These are phyloP conservation scores for Rapana venosa DNA, from an alignment of 2,888 invertebrate species.

Conservation along the genomic window DNA sequence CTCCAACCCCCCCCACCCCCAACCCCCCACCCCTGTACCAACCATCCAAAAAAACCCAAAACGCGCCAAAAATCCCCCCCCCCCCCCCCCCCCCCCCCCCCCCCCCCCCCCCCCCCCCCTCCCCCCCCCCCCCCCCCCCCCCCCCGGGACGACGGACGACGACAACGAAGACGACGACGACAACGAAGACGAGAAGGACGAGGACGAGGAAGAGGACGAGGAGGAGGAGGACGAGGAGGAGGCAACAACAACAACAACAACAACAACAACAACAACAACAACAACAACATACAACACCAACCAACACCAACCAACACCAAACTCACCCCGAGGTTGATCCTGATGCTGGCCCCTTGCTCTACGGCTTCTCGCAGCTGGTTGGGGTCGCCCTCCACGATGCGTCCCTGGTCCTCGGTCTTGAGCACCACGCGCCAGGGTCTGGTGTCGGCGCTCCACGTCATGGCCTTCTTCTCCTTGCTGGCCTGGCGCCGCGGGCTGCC, in stretches of 20 bases:
- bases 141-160: neutral
- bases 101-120: neutral
- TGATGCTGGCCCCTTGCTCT: constrained; percentile 45
- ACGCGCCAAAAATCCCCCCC: too few species aligned
- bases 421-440: constrained; percentile 48
- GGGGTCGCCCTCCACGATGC: constrained; percentile 40
- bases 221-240: too few species aligned
- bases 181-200: too few species aligned
- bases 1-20: neutral
- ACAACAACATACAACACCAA: too few species aligned
- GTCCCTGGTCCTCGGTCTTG: constrained; percentile 46
- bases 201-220: too few species aligned
- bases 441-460: constrained; percentile 51
- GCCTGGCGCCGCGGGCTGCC: constrained; percentile 36
- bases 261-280: neutral
- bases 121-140: neutral
- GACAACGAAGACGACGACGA: neutral
- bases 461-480: neutral
- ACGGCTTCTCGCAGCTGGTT: constrained; percentile 38
- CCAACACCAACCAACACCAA: neutral
- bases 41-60: too few species aligned
- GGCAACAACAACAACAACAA: too few species aligned
- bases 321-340: constrained; percentile 42
- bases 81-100: neutral
- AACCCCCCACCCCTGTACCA: too few species aligned